Evolutionary conservation across 1,140 invertebrate genomes (phyloP), one percentile per base, ranked within the genome.

Genomic region (Portunus trituberculatus): DNA sequence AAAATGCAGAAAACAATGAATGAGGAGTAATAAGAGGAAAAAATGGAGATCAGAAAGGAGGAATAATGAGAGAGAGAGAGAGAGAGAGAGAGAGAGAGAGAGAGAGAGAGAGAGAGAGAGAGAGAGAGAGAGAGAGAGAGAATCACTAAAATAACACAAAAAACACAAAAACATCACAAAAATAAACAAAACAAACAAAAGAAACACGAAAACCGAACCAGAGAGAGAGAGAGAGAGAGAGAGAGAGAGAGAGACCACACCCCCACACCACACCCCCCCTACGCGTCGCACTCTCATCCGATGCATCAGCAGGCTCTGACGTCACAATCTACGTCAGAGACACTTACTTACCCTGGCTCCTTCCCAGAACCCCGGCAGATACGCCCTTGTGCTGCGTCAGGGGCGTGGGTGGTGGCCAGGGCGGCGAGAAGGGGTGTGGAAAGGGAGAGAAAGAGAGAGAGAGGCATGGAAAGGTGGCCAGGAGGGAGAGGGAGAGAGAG

Each of bases 1-100:
- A 39, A 2, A 6, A 39, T 2, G 39, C 1, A 39, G 12, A 59
- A 59, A 0, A 59, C 3, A 59, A 20, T 59, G 52, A 59, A 20
- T 59, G 52, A 59, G 52, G 39, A 6, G 39, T 39, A 39, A 39
- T 39, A 39, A 1, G 39, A 39, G 6, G 39, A 39, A 6, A 39
- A 39, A 39, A 39, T 39, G 39, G 39, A 39, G 6, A 39, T 39
- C 1, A 1, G 39, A 39, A 59, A 59, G 16, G 52, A 59, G 52
- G 16, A 20, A 59, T 12, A 59, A 20, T 4, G 31, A 90, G 8
- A 28, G 31, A 90, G 14, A 29, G 6, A 7, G 90, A 91, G 46
- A 91, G 46, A 59, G 90, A 59, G 46, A 91, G 46, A 91, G 90
- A 52, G 45, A 91, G 45, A 91, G 45, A 52, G 89, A 48, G 89